Conservation (phyloP, 2,113 vertebrate genomes). For the Ceyx melanurus region DNA sequence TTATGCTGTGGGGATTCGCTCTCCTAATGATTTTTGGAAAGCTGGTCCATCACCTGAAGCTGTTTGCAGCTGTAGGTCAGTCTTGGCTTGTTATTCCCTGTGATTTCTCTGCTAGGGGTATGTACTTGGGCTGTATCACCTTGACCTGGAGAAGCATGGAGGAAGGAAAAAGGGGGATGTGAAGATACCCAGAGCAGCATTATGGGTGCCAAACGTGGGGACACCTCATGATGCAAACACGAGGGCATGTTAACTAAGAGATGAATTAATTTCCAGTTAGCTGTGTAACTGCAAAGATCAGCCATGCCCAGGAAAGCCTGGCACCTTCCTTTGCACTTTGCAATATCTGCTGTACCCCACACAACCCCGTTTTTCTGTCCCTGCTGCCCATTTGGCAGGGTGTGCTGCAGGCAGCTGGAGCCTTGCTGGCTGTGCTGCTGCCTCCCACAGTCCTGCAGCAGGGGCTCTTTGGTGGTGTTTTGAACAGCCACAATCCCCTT, state of each 20-base stretch:
- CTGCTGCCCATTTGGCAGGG: neutral
- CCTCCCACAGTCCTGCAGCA: rapidly evolving
- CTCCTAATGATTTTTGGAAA: constrained; percentile 15
- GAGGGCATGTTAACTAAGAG: neutral
- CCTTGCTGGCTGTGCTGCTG: rapidly evolving
- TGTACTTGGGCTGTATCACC: neutral
- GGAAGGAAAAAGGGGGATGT: neutral
- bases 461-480: neutral
- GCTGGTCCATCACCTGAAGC: neutral
- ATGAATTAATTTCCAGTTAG: neutral
- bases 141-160: neutral
- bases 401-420: neutral
- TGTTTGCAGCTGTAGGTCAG: neutral
- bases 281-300: neutral
- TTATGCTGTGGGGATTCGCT: neutral
- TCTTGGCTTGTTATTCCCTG: neutral
- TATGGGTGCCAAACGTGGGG: neutral
- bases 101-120: neutral
- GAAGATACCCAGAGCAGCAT: neutral
- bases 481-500: neutral
- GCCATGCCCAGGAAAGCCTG: neutral
- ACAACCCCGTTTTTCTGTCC: neutral
- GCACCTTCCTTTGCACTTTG: neutral
- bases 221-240: rapidly evolving
- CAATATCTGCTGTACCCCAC: neutral